Percentiles rank a stretch among this genome's conserved stretches.
Evolutionary conservation across 2,797 vertebrate species (phyloP).

Genomic region (Nyctalus aviator): DNA sequence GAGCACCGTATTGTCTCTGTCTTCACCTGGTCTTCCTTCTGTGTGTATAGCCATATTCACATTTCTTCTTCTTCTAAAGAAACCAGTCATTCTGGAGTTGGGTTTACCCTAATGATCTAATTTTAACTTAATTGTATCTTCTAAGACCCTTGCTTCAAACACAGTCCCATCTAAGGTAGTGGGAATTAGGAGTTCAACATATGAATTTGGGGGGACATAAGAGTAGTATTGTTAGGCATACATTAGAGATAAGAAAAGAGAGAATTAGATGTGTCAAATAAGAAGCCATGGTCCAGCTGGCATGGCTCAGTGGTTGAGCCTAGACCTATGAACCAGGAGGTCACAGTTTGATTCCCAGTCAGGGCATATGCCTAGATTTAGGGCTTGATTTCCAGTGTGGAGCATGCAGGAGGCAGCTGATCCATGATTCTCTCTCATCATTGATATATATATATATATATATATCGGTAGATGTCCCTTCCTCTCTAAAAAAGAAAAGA

Average conservation of each 20-base stretch:
- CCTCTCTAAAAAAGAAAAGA: no score
- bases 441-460: no score
- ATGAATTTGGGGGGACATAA: background rate
- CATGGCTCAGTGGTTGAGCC: no score
- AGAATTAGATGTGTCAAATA: background rate
- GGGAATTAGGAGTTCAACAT: background rate
- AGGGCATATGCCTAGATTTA: no score
- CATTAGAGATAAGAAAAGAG: background rate
- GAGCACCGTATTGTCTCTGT: background rate
- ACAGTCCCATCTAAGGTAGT: background rate
- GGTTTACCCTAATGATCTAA: background rate
- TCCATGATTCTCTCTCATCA: no score
- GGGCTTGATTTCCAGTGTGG: no score
- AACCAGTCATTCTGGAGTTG: background rate
- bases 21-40: background rate
- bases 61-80: constrained; percentile 22
- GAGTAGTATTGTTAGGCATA: background rate
- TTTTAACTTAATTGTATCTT: background rate
- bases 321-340: no score
- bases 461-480: no score
- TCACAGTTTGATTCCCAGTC: no score
- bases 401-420: no score
- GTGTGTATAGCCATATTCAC: background rate
- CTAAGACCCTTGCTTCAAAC: background rate
- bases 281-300: background rate